These are phyloP conservation scores for Meteorus cinctellus DNA, from an alignment of 2,888 invertebrate species.

Conservation along the genomic window DNA sequence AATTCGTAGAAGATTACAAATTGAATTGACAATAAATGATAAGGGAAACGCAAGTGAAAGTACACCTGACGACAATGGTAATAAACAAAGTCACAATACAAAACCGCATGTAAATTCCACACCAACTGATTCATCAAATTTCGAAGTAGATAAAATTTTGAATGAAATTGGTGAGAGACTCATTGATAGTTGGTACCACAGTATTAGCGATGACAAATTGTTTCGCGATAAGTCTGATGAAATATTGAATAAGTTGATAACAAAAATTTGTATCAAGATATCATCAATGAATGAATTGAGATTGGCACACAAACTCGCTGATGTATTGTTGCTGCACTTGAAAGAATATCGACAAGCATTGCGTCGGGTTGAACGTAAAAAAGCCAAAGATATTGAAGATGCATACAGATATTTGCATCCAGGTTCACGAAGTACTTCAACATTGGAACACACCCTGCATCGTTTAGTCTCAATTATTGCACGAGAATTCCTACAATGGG, in stretches of 20 bases:
- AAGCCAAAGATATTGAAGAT: constrained; percentile 61
- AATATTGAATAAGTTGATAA: constrained; percentile 72
- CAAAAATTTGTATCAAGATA: constrained; percentile 69
- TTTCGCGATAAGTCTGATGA: constrained; percentile 73
- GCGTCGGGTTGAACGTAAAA: constrained; percentile 64
- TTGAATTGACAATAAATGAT: constrained; percentile 38
- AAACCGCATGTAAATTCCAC: constrained; percentile 18
- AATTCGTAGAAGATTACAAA: constrained; percentile 53
- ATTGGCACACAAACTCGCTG: constrained; percentile 73
- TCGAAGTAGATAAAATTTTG: constrained; percentile 64
- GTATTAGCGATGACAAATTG: constrained; percentile 73
- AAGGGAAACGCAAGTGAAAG: constrained; percentile 35
- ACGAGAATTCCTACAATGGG: constrained; percentile 80
- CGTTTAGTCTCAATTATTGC: constrained; percentile 76
- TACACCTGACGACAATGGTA: constrained; percentile 13
- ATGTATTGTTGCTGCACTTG: constrained; percentile 77
- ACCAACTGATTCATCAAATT: neutral
- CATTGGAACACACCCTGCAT: constrained; percentile 78
- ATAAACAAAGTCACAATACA: constrained; percentile 28
- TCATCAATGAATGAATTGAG: constrained; percentile 70
- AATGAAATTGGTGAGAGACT: constrained; percentile 74
- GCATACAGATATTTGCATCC: constrained; percentile 66
- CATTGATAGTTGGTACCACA: constrained; percentile 74
- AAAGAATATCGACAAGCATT: constrained; percentile 77
- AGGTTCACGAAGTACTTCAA: constrained; percentile 62